phyloP scores from a whole-genome alignment of 2,888 invertebrate genomes.

The Sepioteuthis lessoniana region DNA sequence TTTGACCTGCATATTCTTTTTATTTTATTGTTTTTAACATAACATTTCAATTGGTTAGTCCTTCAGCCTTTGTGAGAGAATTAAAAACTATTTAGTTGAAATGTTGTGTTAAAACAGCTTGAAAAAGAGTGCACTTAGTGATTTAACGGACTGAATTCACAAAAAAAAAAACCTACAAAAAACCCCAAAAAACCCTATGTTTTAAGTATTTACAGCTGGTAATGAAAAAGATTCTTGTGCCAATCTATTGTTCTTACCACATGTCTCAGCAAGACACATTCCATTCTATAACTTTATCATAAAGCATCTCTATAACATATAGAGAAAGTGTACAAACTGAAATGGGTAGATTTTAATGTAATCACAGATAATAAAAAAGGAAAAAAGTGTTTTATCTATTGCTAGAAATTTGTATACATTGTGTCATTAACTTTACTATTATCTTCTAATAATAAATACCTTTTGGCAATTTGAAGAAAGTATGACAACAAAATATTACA shows the following conservation, averaged over 20 bases:
- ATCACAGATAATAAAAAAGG: no score
- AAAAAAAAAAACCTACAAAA: background rate
- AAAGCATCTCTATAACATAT: no score
- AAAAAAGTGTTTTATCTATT: background rate
- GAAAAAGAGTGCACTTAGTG: background rate
- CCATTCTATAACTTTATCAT: background rate
- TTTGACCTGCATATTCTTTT: background rate
- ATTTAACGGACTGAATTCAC: background rate
- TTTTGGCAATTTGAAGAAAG: no score
- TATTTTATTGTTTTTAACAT: background rate
- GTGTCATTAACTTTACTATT: no score
- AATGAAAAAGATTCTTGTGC: background rate
- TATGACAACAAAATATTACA: no score
- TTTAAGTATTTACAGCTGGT: conserved; percentile 6
- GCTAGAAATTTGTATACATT: no score
- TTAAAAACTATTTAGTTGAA: background rate
- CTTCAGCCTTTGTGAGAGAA: background rate
- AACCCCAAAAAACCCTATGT: background rate
- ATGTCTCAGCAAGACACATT: background rate
- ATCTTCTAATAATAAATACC: no score
- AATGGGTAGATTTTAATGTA: no score
- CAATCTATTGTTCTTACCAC: background rate
- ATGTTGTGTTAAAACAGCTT: background rate
- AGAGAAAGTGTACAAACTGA: no score
- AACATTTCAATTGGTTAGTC: background rate